A percentile compares a stretch with the other conserved stretches of the same genome.
phyloP scores from a whole-genome alignment of 2,113 vertebrate genomes.

The Ardeotis arabs region DNA sequence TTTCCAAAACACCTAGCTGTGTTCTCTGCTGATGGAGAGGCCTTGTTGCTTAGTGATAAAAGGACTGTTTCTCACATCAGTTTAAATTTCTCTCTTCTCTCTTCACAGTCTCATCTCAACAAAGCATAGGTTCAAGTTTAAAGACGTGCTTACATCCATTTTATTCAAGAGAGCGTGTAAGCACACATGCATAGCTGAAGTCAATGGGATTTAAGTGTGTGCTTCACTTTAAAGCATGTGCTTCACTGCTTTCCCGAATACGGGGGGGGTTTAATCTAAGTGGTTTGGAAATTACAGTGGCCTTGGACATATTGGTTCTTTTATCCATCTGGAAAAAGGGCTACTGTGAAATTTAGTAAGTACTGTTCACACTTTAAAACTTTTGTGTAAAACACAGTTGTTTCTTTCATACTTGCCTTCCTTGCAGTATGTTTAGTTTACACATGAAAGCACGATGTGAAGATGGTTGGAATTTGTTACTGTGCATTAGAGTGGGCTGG shows the following conservation, averaged over 20 bases:
- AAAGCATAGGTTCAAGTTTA: conserved; percentile 67
- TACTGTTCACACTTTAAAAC: neutral
- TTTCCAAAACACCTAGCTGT: neutral
- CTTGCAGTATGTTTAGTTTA: neutral
- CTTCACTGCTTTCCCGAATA: conserved; percentile 31
- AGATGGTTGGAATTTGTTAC: neutral
- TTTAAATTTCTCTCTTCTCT: conserved; percentile 53
- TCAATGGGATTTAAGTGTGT: conserved; percentile 57
- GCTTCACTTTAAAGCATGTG: conserved; percentile 61
- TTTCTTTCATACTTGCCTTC: neutral
- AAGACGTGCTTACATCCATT: conserved; percentile 49
- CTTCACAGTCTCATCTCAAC: conserved; percentile 50
- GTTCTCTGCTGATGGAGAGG: neutral
- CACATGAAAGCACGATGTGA: neutral
- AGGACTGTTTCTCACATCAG: conserved; percentile 2
- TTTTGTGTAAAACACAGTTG: neutral
- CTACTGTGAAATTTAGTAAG: conserved; percentile 34
- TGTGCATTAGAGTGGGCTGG: neutral
- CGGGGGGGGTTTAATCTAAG: conserved; percentile 19
- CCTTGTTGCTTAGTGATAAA: conserved; percentile 50
- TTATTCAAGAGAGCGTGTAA: conserved; percentile 38
- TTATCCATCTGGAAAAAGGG: conserved; percentile 33
- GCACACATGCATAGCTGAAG: conserved; percentile 34
- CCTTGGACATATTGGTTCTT: conserved; percentile 26
- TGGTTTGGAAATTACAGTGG: conserved; percentile 43